Evolutionary conservation across 1,140 invertebrate species (phyloP), one percentile per base, ranked within the genome.

Genomic region (Phocides pigmalion): DNA sequence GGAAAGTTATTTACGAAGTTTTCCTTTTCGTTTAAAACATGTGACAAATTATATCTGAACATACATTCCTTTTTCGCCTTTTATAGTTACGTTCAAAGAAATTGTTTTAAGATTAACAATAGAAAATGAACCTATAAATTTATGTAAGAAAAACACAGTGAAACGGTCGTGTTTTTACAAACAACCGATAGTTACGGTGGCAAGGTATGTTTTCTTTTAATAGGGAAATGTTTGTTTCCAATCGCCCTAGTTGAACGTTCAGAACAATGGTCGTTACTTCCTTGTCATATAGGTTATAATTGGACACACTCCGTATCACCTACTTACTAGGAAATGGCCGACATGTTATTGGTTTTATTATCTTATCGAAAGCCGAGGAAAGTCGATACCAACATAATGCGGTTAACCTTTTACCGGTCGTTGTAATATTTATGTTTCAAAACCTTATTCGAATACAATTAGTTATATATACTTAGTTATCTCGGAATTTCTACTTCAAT

Each of bases 281-380:
- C 39, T 41, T 16, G 39, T 41, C 14, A 41, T 41, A 41, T 41
- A 39, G 35, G 35, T 39, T n/a, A 39, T 39, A 12, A 39, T 39
- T 39, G 35, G 35, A 2, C 12, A 39, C n/a, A 8, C n/a, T 39
- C 3, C 35, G 35, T 39, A 39, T 39, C 11, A 8, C 5, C 9
- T 4, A 39, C 11, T 28, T 12, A 12, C 35, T 39, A 39, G 35
- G 35, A 39, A 39, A 39, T n/a, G 35, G 20, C 15, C 22, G 20
- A 14, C 15, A 49, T 49, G 12, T 28, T 49, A 49, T 28, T 49
- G 22, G 12, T 15, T 49, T 25, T 49, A 20, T 49, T 32, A 49
- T 49, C 47, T 49, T 49, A 49, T 49, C 47, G 25, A 15, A 20
- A 25, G 0, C 47, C 11, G 17, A 44, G 41, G 17, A 19, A 44